These are phyloP conservation scores for Eulemur mongoz DNA, from an alignment of 2,797 vertebrate genomes.

Conservation along the genomic window DNA sequence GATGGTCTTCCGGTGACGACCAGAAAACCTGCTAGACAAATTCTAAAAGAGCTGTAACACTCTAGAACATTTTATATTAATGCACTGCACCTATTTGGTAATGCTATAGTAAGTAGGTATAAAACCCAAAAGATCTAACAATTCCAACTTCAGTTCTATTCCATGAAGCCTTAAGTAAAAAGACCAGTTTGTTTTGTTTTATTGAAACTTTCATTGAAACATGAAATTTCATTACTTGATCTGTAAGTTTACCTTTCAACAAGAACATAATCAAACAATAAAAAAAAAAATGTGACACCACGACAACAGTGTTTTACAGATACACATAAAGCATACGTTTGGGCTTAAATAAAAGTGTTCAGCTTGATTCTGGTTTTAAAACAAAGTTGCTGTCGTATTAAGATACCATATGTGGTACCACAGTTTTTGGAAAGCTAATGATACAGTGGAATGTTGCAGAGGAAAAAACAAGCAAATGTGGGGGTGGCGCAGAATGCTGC, in stretches of 20 bases:
- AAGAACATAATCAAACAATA: background rate
- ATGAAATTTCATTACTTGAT: background rate
- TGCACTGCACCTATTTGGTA: background rate
- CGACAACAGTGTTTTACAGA: background rate
- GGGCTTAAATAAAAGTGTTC: background rate
- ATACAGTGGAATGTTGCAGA: background rate
- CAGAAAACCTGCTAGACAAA: no score
- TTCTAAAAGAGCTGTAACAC: no score
- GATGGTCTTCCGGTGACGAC: no score
- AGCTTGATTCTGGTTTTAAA: slow-evolving; percentile 35
- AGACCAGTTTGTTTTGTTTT: background rate
- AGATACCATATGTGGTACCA: background rate
- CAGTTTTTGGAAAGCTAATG: background rate
- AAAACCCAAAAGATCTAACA: background rate
- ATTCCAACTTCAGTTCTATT: background rate
- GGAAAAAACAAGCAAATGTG: background rate
- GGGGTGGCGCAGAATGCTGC: background rate
- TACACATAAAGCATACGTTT: background rate
- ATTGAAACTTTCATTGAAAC: background rate
- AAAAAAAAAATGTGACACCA: background rate
- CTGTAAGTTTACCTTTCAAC: background rate
- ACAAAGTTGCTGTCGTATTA: background rate
- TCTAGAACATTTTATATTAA: background rate
- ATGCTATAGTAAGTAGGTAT: background rate
- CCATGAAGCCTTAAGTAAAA: background rate